Conservation (phyloP, 2,113 vertebrate species). For the Thunnus maccoyii region DNA sequence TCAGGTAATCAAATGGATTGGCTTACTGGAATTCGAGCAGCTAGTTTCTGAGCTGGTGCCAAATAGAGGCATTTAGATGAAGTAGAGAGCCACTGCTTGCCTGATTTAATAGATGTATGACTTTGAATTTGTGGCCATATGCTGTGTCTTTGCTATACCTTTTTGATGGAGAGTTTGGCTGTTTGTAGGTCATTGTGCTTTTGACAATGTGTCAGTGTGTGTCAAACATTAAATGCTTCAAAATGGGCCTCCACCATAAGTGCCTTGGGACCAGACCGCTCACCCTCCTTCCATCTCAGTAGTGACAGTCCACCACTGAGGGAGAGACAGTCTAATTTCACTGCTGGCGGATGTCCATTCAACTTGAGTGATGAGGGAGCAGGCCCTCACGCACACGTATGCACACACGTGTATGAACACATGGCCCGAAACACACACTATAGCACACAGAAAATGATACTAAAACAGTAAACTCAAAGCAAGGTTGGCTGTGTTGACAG, state of each 20-base stretch:
- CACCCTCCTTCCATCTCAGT: constrained; percentile 70
- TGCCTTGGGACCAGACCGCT: constrained; percentile 75
- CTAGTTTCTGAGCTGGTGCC: constrained; percentile 52
- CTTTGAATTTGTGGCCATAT: constrained; percentile 28
- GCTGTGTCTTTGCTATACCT: constrained; percentile 34
- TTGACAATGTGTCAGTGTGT: constrained; percentile 76
- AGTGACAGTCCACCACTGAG: constrained; percentile 76
- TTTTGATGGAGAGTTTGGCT: constrained; percentile 61
- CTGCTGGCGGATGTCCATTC: constrained; percentile 79
- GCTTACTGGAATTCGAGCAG: constrained; percentile 55
- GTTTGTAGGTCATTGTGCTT: constrained; percentile 80
- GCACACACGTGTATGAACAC: constrained; percentile 30
- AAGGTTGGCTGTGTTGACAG: constrained; percentile 77
- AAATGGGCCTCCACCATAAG: constrained; percentile 71
- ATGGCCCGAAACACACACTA: constrained; percentile 39
- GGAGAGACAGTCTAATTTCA: constrained; percentile 84
- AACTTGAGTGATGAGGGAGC: constrained; percentile 79
- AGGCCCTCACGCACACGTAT: constrained; percentile 52
- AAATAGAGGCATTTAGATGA: constrained; percentile 56
- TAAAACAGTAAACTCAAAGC: constrained; percentile 71
- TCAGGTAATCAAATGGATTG: constrained; percentile 56
- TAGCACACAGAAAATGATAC: constrained; percentile 55
- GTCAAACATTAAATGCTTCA: constrained; percentile 80
- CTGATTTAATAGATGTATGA: constrained; percentile 63
- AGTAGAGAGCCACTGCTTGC: constrained; percentile 34